Conservation (phyloP, 2,888 invertebrate species). For the Hydrotaea diabolus region DNA sequence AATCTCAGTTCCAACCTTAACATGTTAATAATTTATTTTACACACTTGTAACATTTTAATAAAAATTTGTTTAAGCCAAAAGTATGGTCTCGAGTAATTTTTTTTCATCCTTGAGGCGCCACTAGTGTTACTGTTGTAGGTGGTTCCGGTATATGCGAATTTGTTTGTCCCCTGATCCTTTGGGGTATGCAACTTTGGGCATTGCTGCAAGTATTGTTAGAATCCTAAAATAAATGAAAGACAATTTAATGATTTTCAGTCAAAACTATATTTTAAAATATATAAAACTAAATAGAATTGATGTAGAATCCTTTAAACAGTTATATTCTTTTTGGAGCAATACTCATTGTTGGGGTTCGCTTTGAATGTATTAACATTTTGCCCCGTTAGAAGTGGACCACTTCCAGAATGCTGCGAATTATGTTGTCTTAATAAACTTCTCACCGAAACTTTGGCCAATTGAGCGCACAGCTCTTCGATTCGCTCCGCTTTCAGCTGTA, state of each 20-base stretch:
- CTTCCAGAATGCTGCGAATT: slow-evolving; percentile 62
- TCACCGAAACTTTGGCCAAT: slow-evolving; percentile 73
- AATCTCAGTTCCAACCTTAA: no score
- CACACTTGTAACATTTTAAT: no score
- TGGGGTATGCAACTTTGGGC: background rate
- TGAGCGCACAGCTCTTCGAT: slow-evolving; percentile 77
- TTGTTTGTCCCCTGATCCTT: background rate
- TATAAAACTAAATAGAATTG: background rate
- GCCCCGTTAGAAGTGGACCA: slow-evolving; percentile 55
- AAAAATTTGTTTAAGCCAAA: no score
- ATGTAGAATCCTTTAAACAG: background rate
- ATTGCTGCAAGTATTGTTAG: background rate
- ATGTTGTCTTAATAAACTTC: slow-evolving; percentile 71
- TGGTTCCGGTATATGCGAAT: slow-evolving; percentile 10
- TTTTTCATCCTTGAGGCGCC: no score
- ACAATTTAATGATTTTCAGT: background rate
- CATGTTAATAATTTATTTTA: no score
- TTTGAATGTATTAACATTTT: background rate
- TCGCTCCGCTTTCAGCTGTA: slow-evolving; percentile 76
- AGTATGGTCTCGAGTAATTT: no score
- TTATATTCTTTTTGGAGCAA: slow-evolving; percentile 25
- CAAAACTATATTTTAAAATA: background rate
- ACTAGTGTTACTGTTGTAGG: background rate
- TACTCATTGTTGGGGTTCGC: slow-evolving; percentile 15
- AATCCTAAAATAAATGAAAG: background rate